Base-by-base conservation (phyloP, 2,888 invertebrate genomes). In the Lamellibrachia satsuma region DNA sequence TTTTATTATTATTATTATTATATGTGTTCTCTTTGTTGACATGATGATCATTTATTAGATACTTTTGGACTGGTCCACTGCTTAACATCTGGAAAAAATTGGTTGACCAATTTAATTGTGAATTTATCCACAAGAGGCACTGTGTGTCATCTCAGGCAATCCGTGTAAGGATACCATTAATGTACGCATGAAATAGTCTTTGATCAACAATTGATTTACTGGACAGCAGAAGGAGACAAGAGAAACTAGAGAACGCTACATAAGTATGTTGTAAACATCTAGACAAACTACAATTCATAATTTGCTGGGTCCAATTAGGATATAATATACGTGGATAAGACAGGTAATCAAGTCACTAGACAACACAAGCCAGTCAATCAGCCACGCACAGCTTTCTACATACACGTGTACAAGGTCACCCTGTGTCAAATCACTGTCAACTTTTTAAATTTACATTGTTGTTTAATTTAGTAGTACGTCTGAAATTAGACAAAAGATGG, bases 151-250 rank as follows among this genome's bases (percentile, higher is more conserved):
- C 6, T 75, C 75, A 75, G 22, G 75, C n/a, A 75, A 75, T 75
- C 75, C 75, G 6, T 75, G 75, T 15, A 22, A 22, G 22, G 75
- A 6, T 22, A 75, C n/a, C 15, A 75, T 75, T 75, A 75, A 75
- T 75, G 75, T 75, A 75, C 75, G 22, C 6, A 15, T 75, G 22
- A 75, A n/a, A 22, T 22, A 3, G 15, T 15, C 75, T 22, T 75
- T 75, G 75, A 75, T 75, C 75, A 22, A n/a, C 75, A 75, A 75
- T 75, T 75, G 75, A 75, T 75, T 75, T 75, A 75, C 22, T 75
- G 22, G 22, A 22, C 75, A 75, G n/a, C 22, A 22, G 75, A 75
- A 75, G 22, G 6, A 6, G 75, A 75, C 6, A n/a, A 75, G 15
- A 22, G 22, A 75, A 15, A 6, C 22, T 22, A n/a, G 22, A 75